Evolutionary conservation across 2,888 invertebrate species (phyloP).

Genomic region (Galerucella calmariensis): DNA sequence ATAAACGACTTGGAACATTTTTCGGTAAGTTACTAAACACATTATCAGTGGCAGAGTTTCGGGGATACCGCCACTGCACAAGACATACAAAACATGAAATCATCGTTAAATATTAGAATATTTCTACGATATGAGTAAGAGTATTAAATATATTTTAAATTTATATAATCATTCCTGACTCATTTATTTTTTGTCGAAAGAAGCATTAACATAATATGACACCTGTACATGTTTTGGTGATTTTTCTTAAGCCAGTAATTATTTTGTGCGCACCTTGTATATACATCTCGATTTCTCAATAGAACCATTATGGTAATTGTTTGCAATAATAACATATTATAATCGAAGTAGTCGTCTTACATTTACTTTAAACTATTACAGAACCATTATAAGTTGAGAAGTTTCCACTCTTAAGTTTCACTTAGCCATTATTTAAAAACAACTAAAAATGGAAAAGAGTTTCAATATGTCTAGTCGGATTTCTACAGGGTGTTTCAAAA

Average conservation of each 20-base stretch:
- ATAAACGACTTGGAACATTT: conserved; percentile 64
- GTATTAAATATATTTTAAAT: no score
- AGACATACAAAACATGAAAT: no score
- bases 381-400: background rate
- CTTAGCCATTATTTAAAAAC: background rate
- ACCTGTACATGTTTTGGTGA: background rate
- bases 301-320: background rate
- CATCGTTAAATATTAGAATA: no score
- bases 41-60: background rate
- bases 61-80: no score
- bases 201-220: background rate
- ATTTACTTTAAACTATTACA: background rate
- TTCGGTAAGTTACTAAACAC: conserved; percentile 59
- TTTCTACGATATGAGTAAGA: no score
- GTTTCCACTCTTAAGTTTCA: background rate
- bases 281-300: background rate
- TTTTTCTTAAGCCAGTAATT: background rate
- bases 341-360: background rate
- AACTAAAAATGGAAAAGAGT: background rate
- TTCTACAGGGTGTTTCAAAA: no score
- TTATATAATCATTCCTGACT: no score
- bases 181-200: no score
- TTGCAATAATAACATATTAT: conserved; percentile 3
- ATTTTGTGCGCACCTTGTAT: background rate
- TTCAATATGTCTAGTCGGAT: background rate